phyloP scores from a whole-genome alignment of 2,888 invertebrate genomes.

The Drosophila mimica region DNA sequence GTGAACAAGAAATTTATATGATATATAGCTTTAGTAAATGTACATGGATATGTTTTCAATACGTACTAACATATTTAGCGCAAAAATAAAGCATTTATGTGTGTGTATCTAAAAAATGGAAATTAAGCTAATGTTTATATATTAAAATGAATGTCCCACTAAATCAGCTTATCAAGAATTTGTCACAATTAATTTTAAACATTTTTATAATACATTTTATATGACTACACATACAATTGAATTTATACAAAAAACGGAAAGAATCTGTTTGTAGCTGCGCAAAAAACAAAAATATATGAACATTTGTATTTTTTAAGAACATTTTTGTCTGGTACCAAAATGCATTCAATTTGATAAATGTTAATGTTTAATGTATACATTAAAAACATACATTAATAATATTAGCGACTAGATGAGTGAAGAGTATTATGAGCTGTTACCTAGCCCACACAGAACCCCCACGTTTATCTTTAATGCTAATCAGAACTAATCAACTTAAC shows the following conservation, averaged over 20 bases:
- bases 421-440: slow-evolving; percentile 58
- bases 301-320: slow-evolving; percentile 64
- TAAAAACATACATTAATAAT: slow-evolving; percentile 23
- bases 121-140: slow-evolving; percentile 27
- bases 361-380: slow-evolving; percentile 46
- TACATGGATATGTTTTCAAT: slow-evolving; percentile 39
- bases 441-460: slow-evolving; percentile 61
- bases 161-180: slow-evolving; percentile 56
- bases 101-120: slow-evolving; percentile 44
- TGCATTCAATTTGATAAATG: slow-evolving; percentile 77
- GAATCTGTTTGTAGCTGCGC: slow-evolving; percentile 52
- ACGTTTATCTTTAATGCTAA: slow-evolving; percentile 50
- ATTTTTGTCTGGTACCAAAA: slow-evolving; percentile 72
- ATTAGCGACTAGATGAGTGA: slow-evolving; percentile 30
- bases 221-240: slow-evolving; percentile 36
- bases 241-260: slow-evolving; percentile 18
- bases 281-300: slow-evolving; percentile 27
- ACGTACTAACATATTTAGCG: slow-evolving; percentile 49
- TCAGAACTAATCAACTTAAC: slow-evolving; percentile 41
- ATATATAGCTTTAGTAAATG: slow-evolving; percentile 49
- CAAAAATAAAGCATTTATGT: slow-evolving; percentile 69
- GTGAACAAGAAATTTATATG: slow-evolving; percentile 35
- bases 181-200: slow-evolving; percentile 51
- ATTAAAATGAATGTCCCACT: slow-evolving; percentile 61
- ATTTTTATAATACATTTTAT: slow-evolving; percentile 73